phyloP scores from a whole-genome alignment of 2,113 vertebrate species.

The Peromyscus leucopus region DNA sequence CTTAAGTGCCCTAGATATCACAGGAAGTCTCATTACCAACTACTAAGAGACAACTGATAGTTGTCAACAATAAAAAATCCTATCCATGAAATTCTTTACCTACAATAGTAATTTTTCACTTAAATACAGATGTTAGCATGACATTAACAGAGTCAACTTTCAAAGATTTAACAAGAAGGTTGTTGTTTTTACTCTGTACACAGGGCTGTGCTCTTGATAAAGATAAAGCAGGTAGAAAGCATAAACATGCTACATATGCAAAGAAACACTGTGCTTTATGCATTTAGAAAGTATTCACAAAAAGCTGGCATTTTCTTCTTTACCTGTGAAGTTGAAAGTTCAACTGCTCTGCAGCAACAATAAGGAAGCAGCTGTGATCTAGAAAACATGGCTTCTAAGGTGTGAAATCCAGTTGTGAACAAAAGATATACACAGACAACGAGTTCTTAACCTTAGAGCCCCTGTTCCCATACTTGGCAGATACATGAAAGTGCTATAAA shows the following conservation, averaged over 20 bases:
- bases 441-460: neutral
- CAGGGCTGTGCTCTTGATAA: neutral
- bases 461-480: conserved; percentile 21
- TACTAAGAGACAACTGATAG: neutral
- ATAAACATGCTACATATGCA: neutral
- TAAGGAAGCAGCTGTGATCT: conserved; percentile 33
- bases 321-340: conserved; percentile 36
- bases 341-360: conserved; percentile 19
- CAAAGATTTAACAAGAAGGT: neutral
- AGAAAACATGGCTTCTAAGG: neutral
- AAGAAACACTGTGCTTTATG: neutral
- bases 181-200: neutral
- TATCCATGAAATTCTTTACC: conserved; percentile 23
- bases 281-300: conserved; percentile 4
- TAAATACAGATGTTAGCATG: conserved; percentile 27
- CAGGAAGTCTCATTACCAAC: neutral
- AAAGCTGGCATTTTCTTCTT: conserved; percentile 49
- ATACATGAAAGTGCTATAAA: neutral
- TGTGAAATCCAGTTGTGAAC: neutral
- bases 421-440: conserved; percentile 54
- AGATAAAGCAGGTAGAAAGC: neutral
- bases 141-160: neutral
- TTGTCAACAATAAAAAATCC: conserved; percentile 9
- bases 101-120: conserved; percentile 27
- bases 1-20: neutral